Evolutionary conservation across 1,140 invertebrate genomes (phyloP).

Genomic region (Euborellia annulipes): DNA sequence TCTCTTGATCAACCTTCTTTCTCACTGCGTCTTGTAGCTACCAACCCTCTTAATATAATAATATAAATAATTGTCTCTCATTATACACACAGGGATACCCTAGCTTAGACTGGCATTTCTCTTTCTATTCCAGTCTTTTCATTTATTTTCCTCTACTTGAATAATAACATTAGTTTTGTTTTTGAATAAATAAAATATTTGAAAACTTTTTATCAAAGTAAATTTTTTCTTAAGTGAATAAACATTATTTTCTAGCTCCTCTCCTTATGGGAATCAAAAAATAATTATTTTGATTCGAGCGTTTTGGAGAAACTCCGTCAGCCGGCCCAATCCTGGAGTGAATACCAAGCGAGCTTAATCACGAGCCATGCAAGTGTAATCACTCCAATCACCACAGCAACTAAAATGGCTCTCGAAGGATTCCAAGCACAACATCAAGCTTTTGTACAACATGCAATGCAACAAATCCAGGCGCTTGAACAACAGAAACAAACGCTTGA

Average conservation of each 20-base stretch:
- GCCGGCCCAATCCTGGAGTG: slow-evolving; percentile 59
- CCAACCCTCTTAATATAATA: no score
- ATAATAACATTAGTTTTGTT: background rate
- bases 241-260: slow-evolving; percentile 40
- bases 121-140: no score
- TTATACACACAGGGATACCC: no score
- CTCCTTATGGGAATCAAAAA: slow-evolving; percentile 89
- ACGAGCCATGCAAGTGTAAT: slow-evolving; percentile 60
- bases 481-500: slow-evolving; percentile 62
- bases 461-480: slow-evolving; percentile 69
- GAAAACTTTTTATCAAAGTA: background rate
- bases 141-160: background rate
- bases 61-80: no score
- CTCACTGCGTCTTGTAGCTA: no score
- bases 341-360: slow-evolving; percentile 69
- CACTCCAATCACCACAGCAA: slow-evolving; percentile 51
- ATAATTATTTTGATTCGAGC: slow-evolving; percentile 75
- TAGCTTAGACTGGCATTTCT: no score
- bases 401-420: slow-evolving; percentile 59
- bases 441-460: slow-evolving; percentile 77
- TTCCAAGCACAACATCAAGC: slow-evolving; percentile 87
- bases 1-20: no score
- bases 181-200: background rate
- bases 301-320: slow-evolving; percentile 73
- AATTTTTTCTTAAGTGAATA: slow-evolving; percentile 8